Conservation (phyloP, 1,140 invertebrate species). For the Macrosteles quadrilineatus region DNA sequence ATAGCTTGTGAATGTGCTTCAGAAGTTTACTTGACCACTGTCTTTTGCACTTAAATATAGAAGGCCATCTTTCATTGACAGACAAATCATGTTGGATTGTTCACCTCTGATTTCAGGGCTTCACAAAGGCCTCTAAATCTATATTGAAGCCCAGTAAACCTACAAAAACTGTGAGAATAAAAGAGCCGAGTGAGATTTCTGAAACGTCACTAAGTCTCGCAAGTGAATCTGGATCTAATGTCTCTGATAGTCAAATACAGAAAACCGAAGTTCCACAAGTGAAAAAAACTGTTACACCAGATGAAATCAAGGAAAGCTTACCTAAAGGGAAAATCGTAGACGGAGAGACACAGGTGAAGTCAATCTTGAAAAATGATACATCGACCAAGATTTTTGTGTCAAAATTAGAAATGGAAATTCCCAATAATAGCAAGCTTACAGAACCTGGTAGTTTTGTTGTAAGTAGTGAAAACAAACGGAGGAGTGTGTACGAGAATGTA, state of each 20-base stretch:
- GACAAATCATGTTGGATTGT: conserved; percentile 7
- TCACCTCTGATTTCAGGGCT: conserved; percentile 27
- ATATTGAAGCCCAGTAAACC: conserved; percentile 26
- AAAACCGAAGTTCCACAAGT: background rate
- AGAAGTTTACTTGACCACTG: background rate
- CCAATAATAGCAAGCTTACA: conserved; percentile 4
- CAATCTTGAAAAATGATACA: conserved; percentile 12
- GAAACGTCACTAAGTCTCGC: conserved; percentile 33
- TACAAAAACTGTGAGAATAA: conserved; percentile 30
- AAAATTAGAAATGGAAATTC: conserved; percentile 25
- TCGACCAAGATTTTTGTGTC: conserved; percentile 28
- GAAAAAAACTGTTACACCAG: conserved; percentile 32
- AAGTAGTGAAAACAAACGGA: conserved; percentile 30
- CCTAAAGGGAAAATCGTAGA: conserved; percentile 39
- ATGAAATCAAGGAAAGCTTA: conserved; percentile 36
- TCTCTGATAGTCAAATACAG: background rate
- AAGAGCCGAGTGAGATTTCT: conserved; percentile 24
- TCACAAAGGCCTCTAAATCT: conserved; percentile 31
- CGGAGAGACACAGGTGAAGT: conserved; percentile 21
- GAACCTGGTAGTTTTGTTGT: conserved; percentile 14
- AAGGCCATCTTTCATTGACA: background rate
- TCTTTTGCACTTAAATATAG: background rate
- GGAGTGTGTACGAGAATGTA: conserved; percentile 43
- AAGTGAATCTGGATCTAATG: conserved; percentile 38
- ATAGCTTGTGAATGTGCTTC: conserved; percentile 14